Base-by-base conservation (phyloP, 2,797 vertebrate genomes). In the Pogonophryne albipinna region DNA sequence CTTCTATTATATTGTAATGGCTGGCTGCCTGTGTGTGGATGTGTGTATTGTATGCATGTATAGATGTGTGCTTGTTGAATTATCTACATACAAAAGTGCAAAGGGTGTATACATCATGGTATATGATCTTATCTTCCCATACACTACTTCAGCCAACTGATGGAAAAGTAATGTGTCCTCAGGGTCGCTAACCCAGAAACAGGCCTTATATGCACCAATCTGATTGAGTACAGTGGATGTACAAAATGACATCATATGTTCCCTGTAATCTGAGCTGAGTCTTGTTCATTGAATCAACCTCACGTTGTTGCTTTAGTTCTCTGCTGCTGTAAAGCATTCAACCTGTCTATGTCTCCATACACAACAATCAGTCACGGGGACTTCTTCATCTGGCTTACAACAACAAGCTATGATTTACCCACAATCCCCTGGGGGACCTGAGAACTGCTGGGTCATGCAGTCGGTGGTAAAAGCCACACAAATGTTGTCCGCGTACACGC, bases 171-270 rank as follows among this genome's bases (percentile, higher is more conserved):
- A 79, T 84, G 68, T 84, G 64, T 42, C 68, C 71, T 77, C 19
- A 56, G 57, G 79, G 1, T 47, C 20, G 59, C 56, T 0, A 91
- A 75, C 76, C 72, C 78, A 87, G 80, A 90, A 90, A 83, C 69
- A 55, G 60, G 47, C 52, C 55, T 66, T 68, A 70, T 79, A 74
- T 77, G 72, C 69, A 73, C 70, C 71, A 68, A 44, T 50, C 60
- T 74, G 20, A 69, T 64, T 64, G 19, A 73, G n/a, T 13, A 38
- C 10, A 58, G 49, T 65, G 13, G 6, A 60, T 47, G 53, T 47
- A 41, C 57, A 68, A 56, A 50, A 50, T 77, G 50, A 42, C 72
- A 57, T 86, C 59, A 50, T 10, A 23, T 17, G 41, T 73, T 52
- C 10, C 23, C 31, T 46, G 50, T 47, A 64, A 74, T 55, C 10